Percentiles rank a stretch among this genome's conserved stretches.
Conservation (phyloP, 2,113 vertebrate species). For the Malurus cyaneus region DNA sequence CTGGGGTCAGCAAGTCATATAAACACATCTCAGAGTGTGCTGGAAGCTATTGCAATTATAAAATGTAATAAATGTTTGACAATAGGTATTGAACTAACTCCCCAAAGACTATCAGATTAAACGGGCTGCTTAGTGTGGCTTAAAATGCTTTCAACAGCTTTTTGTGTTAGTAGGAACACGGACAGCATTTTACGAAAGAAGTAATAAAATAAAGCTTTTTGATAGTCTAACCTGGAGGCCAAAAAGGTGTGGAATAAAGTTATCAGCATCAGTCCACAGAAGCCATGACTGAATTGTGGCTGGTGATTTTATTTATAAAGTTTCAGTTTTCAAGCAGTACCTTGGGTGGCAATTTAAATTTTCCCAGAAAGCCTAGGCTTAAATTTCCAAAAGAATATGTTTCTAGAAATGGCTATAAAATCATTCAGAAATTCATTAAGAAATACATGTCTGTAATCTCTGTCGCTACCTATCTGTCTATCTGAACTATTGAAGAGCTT, state of each 20-base stretch:
- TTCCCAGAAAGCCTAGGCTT: background rate
- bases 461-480: too few relatives aligned
- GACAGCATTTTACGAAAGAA: background rate
- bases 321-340: background rate
- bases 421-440: background rate
- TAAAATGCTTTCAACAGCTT: constrained; percentile 5
- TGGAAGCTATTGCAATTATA: background rate
- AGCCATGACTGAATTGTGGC: background rate
- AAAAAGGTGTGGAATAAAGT: background rate
- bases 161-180: background rate
- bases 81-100: background rate
- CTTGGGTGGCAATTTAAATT: background rate
- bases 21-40: background rate
- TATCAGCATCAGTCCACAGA: background rate
- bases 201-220: background rate
- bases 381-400: background rate
- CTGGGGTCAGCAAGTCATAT: background rate
- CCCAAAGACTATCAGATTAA: background rate
- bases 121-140: background rate
- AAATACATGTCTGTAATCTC: too few relatives aligned
- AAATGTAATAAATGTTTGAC: constrained; percentile 22
- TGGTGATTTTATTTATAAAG: background rate
- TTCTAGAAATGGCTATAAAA: background rate
- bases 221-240: background rate
- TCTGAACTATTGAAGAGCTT: background rate